Percentiles rank a stretch among this genome's conserved stretches.
Conservation (phyloP, 2,888 invertebrate genomes). For the Linnaemya tessellans region DNA sequence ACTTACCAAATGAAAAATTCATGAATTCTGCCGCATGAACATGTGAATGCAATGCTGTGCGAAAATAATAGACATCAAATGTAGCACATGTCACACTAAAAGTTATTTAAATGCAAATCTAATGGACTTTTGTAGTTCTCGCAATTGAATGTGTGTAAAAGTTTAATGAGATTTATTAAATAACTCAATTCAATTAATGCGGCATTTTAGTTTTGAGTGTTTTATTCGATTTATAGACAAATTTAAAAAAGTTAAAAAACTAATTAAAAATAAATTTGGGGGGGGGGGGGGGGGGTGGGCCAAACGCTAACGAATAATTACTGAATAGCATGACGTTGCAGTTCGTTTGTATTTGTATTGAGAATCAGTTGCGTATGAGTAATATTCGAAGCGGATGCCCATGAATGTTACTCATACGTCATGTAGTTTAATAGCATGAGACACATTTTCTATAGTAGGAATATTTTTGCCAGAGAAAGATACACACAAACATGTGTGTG, state of each 20-base stretch:
- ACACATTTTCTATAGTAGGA: neutral
- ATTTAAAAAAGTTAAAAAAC: no score
- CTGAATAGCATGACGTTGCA: no score
- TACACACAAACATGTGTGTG: neutral
- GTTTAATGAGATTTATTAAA: slow-evolving; percentile 44
- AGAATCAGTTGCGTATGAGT: slow-evolving; percentile 11
- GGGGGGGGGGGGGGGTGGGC: no score
- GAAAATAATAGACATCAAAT: neutral
- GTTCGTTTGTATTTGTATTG: neutral
- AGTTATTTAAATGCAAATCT: slow-evolving; percentile 25
- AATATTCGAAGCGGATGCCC: neutral
- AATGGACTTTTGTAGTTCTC: slow-evolving; percentile 62
- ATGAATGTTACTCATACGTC: slow-evolving; percentile 37
- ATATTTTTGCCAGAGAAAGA: neutral
- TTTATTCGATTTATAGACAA: neutral
- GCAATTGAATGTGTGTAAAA: slow-evolving; percentile 51
- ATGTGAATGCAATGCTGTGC: neutral
- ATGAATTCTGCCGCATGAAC: slow-evolving; percentile 36
- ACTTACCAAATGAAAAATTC: slow-evolving; percentile 37
- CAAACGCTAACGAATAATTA: no score
- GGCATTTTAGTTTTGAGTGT: neutral
- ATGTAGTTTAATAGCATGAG: neutral
- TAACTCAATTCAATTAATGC: neutral
- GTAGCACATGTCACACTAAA: neutral
- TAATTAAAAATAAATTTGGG: neutral